Base-by-base conservation (phyloP, 1,140 invertebrate species). In the Tetramorium alpestre region DNA sequence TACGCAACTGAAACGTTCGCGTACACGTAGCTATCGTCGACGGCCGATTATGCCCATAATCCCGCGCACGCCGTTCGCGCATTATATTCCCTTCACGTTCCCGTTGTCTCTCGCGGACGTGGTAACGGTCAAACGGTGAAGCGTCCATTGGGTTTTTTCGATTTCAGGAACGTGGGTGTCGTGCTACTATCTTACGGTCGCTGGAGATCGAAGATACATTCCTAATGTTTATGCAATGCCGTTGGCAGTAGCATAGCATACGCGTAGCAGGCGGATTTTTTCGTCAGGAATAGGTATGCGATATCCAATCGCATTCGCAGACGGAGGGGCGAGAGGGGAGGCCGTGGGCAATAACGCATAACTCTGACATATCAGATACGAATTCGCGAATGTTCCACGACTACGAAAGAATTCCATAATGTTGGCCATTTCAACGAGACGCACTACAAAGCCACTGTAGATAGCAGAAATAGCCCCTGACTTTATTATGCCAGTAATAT, bases 161-260 rank as follows among this genome's bases (percentile, higher is more conserved):
- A 93, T 91, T 90, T 88, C 91, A 91, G 56, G 84, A 91, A 92
- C 91, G 93, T 92, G 92, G 90, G 92, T 92, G 91, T 90, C 80
- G 88, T 72, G 87, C 88, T 82, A 87, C 88, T 89, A 85, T 90
- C 90, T 91, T 89, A 89, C 90, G 86, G 54, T 54, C 86, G 49
- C 25, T 18, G 58, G 44, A 92, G 90, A 92, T 92, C 90, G 82
- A 87, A 92, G 90, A 92, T 92, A 89, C 91, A 92, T 92, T 85
- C 87, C 89, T 92, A 92, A 93, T 92, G 92, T 93, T 93, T 94
- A 94, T 93, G 93, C 92, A 93, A 93, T 87, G 90, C 62, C 76
- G 82, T 80, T 87, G 86, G 81, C 81, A 85, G 51, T 72, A 76
- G 56, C 75, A 67, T 44, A 75, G 73, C 85, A 86, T 88, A 67